Base-by-base conservation (phyloP, 2,888 invertebrate species). In the Ernsta delagoae region DNA sequence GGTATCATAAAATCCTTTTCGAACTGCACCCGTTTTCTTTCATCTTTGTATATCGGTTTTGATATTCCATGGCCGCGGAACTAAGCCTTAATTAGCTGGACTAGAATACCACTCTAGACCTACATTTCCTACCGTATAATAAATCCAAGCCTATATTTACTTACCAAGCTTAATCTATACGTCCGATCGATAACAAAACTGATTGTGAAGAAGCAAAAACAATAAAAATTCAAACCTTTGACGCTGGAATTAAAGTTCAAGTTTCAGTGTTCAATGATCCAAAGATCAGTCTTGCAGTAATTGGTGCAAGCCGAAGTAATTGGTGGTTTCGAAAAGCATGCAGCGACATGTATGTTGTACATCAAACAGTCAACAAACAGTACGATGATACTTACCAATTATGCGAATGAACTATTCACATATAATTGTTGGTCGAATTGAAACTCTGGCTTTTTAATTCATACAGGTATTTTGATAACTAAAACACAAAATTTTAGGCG, bases 381-480 rank as follows among this genome's bases (percentile, higher is more conserved):
- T 80, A 78, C 75, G 77, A 74, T 72, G 65, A 56, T 74, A 72
- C 70, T 53, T 74, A 72, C 71, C 53, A 53, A 53, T 62, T 62
- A 62, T 36, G 24, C 7, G 53, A 62, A 50, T 53, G 36, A 31
- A 36, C 43, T 50, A n/a, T 50, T 36, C 56, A n/a, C 34, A 34
- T 34, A 34, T 34, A 56, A 56, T 34, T 6, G 48, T 12, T 34
- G n/a, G 0, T 43, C 1, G 83, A 82, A 82, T 79, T 80, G 82
- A 81, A 5, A 8, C 9, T 53, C 9, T 4, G 24, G 24, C 24
- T 24, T 53, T 53, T 31, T 53, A 53, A 24, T 53, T 24, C n/a
- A 16, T 50, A 6, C 6, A 8, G 24, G 53, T 12, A n/a, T 45
- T 45, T 45, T 45, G n/a, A n/a, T 45, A 24, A 24, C 24, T 24